These are phyloP conservation scores for Mugil cephalus DNA, from an alignment of 2,113 vertebrate genomes.

Conservation along the genomic window DNA sequence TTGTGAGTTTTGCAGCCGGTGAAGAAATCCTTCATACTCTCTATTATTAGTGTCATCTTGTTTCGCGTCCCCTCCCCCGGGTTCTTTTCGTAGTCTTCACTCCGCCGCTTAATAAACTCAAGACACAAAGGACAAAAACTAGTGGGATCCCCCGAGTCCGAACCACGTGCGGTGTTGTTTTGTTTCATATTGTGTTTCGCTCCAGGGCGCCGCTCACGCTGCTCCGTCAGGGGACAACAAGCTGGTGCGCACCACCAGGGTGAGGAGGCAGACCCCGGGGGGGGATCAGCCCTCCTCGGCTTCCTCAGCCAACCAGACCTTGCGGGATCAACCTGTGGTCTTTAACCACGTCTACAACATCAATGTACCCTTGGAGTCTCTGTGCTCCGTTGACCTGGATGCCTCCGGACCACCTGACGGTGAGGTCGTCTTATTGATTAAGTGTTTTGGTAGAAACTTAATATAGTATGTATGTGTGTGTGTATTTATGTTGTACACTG, in stretches of 20 bases:
- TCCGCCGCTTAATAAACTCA: conserved; percentile 42
- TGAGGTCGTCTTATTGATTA: conserved; percentile 55
- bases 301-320: conserved; percentile 83
- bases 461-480: too few relatives aligned
- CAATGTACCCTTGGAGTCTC: conserved; percentile 91
- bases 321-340: conserved; percentile 89
- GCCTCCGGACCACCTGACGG: conserved; percentile 60
- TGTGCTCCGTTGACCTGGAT: conserved; percentile 91
- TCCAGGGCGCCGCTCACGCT: conserved; percentile 63
- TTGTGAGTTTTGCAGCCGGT: conserved; percentile 12
- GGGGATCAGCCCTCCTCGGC: conserved; percentile 55
- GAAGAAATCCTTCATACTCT: conserved; percentile 25
- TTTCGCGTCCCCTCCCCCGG: conserved; percentile 13
- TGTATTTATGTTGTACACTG: too few relatives aligned
- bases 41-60: conserved; percentile 22
- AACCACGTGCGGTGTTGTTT: conserved; percentile 8
- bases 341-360: conserved; percentile 98
- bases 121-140: conserved; percentile 32
- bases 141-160: conserved; percentile 11
- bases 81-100: conserved; percentile 23
- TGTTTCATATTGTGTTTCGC: conserved; percentile 46
- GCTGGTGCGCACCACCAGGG: conserved; percentile 80
- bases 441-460: conserved; percentile 11
- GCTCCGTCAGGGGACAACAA: conserved; percentile 73
- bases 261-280: conserved; percentile 79